phyloP scores from a whole-genome alignment of 2,888 invertebrate genomes.

The Epinotia demarniana region DNA sequence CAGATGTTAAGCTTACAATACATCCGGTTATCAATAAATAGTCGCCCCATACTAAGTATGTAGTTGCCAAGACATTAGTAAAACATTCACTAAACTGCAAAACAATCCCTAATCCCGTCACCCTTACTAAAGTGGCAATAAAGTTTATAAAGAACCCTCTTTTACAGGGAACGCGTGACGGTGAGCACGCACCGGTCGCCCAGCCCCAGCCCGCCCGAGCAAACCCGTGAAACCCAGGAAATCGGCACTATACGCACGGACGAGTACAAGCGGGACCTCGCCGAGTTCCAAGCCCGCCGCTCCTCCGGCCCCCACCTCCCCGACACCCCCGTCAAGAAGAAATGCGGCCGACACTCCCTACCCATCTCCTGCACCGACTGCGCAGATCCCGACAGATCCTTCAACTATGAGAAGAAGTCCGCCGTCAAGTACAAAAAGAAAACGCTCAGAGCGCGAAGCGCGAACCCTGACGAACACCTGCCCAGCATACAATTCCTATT shows the following conservation, averaged over 20 bases:
- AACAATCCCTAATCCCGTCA: background rate
- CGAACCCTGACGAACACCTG: conserved; percentile 64
- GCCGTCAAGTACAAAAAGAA: conserved; percentile 74
- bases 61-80: too few species aligned
- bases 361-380: conserved; percentile 77
- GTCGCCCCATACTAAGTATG: too few species aligned
- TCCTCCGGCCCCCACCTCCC: conserved; percentile 63
- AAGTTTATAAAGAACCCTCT: background rate
- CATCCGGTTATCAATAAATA: too few species aligned
- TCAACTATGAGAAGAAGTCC: conserved; percentile 79
- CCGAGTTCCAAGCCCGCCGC: conserved; percentile 79
- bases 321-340: conserved; percentile 69
- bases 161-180: conserved; percentile 76
- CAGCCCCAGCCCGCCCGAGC: conserved; percentile 55
- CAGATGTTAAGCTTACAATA: too few species aligned
- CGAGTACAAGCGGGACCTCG: conserved; percentile 78
- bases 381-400: conserved; percentile 71
- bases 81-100: too few species aligned
- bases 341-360: conserved; percentile 75
- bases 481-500: conserved; percentile 81
- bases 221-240: conserved; percentile 54
- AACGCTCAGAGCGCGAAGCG: conserved; percentile 60
- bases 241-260: conserved; percentile 78
- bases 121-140: background rate
- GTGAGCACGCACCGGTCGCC: conserved; percentile 69